These are phyloP conservation scores for Corapipo altera DNA, from an alignment of 2,113 vertebrate species.

Conservation along the genomic window DNA sequence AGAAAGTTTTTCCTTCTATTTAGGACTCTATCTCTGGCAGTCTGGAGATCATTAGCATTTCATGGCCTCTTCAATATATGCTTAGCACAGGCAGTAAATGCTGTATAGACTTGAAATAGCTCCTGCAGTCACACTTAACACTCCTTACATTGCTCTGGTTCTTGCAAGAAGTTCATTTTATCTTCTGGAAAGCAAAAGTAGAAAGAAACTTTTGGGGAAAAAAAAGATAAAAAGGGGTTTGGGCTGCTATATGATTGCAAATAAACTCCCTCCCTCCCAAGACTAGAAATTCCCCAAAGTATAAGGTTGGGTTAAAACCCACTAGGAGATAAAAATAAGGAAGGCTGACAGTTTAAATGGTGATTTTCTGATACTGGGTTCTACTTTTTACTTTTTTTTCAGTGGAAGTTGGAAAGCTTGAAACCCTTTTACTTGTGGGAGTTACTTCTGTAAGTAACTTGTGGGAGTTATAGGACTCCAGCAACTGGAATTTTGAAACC, in stretches of 20 bases:
- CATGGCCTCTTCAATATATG: not conserved
- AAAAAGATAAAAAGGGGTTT: fast-evolving
- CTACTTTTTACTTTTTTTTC: not conserved
- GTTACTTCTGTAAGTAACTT: not conserved
- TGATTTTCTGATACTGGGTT: not conserved
- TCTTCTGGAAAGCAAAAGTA: not conserved
- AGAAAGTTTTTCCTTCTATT: conserved; percentile 18
- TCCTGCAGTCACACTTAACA: not conserved
- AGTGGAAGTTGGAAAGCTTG: not conserved
- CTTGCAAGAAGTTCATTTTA: not conserved
- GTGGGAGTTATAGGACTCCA: not conserved
- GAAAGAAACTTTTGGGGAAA: not conserved
- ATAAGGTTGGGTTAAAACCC: not conserved
- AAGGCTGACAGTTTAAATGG: not conserved
- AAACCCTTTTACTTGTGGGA: not conserved
- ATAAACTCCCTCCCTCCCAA: not conserved
- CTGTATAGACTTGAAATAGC: conserved; percentile 32
- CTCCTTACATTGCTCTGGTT: not conserved
- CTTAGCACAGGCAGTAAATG: not conserved
- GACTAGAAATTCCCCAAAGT: not conserved
- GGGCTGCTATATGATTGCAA: not conserved
- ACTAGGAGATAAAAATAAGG: not conserved
- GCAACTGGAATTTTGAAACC: not conserved
- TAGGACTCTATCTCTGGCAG: not conserved
- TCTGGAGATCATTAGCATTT: conserved; percentile 46